Evolutionary conservation across 2,113 vertebrate genomes (phyloP).

Genomic region (Condylura cristata): DNA sequence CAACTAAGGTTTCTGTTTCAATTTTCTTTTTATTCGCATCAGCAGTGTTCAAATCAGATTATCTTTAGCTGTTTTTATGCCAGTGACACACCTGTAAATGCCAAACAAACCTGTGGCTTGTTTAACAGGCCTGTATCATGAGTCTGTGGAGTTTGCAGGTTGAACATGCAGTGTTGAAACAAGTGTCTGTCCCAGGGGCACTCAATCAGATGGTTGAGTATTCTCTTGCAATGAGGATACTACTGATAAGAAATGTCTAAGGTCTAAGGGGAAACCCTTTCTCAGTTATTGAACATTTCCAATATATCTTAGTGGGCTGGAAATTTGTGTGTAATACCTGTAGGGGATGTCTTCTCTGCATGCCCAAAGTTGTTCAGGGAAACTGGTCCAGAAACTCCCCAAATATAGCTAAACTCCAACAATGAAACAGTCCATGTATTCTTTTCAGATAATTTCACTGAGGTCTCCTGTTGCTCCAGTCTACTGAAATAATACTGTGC

Average conservation of each 20-base stretch:
- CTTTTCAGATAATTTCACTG: background rate
- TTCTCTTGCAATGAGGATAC: slow-evolving; percentile 34
- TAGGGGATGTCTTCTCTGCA: background rate
- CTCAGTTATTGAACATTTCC: background rate
- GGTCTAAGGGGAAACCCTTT: slow-evolving; percentile 3
- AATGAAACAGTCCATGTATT: background rate
- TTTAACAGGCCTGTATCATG: background rate
- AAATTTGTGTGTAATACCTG: background rate
- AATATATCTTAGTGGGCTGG: background rate
- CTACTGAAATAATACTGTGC: background rate
- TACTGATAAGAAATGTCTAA: background rate
- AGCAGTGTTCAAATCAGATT: background rate
- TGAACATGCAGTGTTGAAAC: background rate
- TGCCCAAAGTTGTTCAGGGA: background rate
- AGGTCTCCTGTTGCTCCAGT: background rate
- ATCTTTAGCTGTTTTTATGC: background rate
- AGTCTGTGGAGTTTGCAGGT: background rate
- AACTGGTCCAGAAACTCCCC: background rate
- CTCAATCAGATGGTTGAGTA: background rate
- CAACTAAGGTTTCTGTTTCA: background rate
- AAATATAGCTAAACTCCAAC: background rate
- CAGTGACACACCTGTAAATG: background rate
- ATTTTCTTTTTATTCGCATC: slow-evolving; percentile 1
- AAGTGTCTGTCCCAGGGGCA: background rate
- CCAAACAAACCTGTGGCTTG: background rate